Conservation (phyloP, 2,888 invertebrate species). For the Tanytarsus gracilentus region DNA sequence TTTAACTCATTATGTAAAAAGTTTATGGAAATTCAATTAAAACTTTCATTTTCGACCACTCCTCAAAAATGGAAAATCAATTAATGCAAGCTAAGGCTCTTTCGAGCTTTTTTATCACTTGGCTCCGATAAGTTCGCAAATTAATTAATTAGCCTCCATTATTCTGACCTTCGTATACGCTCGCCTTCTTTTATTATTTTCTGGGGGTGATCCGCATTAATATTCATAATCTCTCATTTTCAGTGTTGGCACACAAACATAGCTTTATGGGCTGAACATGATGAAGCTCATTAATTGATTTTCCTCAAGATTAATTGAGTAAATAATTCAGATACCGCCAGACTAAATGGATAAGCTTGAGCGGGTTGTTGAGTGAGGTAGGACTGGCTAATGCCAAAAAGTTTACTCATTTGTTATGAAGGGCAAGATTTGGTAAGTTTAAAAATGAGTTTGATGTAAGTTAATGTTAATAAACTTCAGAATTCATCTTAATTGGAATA, state of each 20-base stretch:
- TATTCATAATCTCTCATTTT: neutral
- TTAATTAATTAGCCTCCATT: constrained; percentile 2
- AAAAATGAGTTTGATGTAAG: too few relatives aligned
- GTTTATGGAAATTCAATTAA: too few relatives aligned
- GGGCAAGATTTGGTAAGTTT: too few relatives aligned
- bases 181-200: neutral
- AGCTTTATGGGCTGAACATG: neutral
- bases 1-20: too few relatives aligned
- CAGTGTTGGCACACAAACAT: neutral
- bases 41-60: too few relatives aligned
- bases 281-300: constrained; percentile 5
- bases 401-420: too few relatives aligned
- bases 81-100: too few relatives aligned
- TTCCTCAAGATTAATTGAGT: neutral
- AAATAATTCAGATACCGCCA: neutral
- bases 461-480: too few relatives aligned
- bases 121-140: neutral
- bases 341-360: neutral
- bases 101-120: too few relatives aligned
- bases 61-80: too few relatives aligned
- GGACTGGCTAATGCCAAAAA: too few relatives aligned
- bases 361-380: neutral
- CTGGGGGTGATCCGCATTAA: neutral
- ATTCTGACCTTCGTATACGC: neutral
- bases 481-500: too few relatives aligned